These are phyloP conservation scores for Serilophus lunatus DNA, from an alignment of 2,113 vertebrate species.

Conservation along the genomic window DNA sequence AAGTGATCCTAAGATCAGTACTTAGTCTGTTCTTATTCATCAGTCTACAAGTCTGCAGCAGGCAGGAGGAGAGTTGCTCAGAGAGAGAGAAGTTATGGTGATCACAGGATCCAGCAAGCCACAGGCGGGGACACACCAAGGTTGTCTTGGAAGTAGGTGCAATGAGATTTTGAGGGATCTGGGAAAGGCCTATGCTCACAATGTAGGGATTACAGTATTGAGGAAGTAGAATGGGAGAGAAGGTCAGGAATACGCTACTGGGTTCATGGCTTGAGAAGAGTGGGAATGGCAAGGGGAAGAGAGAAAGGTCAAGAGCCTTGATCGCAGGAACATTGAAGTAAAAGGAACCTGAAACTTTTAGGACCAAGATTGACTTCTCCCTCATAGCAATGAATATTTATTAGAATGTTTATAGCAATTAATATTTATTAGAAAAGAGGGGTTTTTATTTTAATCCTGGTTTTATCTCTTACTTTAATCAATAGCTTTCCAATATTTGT, in stretches of 20 bases:
- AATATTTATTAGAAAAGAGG: neutral
- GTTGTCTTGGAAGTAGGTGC: neutral
- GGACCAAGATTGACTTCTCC: neutral
- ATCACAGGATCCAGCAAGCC: neutral
- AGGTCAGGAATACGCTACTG: neutral
- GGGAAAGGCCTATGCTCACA: neutral
- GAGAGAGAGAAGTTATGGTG: neutral
- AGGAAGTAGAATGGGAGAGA: neutral
- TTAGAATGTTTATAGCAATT: neutral
- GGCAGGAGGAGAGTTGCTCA: neutral
- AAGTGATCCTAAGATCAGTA: neutral
- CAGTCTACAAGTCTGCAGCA: neutral
- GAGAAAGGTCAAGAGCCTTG: neutral
- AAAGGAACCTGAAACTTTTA: neutral
- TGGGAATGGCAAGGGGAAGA: neutral
- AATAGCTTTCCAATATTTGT: neutral
- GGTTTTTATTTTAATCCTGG: neutral
- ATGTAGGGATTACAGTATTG: neutral
- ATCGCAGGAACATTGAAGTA: neutral
- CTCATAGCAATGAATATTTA: neutral
- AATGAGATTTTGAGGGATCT: neutral
- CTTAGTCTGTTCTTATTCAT: neutral
- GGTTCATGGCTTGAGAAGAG: neutral
- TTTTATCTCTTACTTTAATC: neutral
- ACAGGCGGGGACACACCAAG: rapidly evolving